Percentiles rank a stretch among this genome's conserved stretches.
phyloP scores from a whole-genome alignment of 92 coral and sea anemone species.

The Blastomussa wellsi region DNA sequence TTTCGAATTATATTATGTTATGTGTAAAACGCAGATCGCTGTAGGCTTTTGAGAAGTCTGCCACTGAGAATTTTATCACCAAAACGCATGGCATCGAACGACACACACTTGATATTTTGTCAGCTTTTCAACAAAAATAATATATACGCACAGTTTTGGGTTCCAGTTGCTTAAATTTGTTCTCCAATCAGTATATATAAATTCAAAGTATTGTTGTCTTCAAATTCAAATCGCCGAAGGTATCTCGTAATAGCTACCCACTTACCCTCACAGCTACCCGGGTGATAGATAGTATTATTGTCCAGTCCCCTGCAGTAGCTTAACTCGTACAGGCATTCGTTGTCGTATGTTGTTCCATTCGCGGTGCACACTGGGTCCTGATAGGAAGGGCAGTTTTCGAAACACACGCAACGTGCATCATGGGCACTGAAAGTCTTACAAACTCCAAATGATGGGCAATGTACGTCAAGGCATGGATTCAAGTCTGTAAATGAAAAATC shows the following conservation, averaged over 20 bases:
- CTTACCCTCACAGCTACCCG: slow-evolving; percentile 14
- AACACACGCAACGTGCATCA: not conserved
- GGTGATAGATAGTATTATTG: not conserved
- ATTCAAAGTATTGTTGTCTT: not conserved
- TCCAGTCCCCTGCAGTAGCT: not conserved
- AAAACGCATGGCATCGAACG: too few relatives aligned
- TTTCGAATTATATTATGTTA: too few relatives aligned
- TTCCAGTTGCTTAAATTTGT: not conserved
- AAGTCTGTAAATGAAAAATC: not conserved
- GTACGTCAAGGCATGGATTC: not conserved
- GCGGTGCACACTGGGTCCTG: not conserved
- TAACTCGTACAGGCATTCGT: not conserved
- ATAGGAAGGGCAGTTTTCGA: not conserved
- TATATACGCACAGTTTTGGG: not conserved
- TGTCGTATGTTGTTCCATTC: not conserved
- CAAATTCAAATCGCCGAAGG: not conserved
- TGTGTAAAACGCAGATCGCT: too few relatives aligned
- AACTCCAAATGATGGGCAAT: not conserved
- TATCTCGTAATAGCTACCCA: not conserved
- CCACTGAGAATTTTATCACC: too few relatives aligned
- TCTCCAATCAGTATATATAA: not conserved
- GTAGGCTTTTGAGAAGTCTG: too few relatives aligned
- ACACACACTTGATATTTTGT: too few relatives aligned
- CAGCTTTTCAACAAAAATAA: too few relatives aligned
- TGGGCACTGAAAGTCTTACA: not conserved